These are phyloP conservation scores for Amphiprion ocellaris DNA, from an alignment of 2,113 vertebrate genomes.

Conservation along the genomic window DNA sequence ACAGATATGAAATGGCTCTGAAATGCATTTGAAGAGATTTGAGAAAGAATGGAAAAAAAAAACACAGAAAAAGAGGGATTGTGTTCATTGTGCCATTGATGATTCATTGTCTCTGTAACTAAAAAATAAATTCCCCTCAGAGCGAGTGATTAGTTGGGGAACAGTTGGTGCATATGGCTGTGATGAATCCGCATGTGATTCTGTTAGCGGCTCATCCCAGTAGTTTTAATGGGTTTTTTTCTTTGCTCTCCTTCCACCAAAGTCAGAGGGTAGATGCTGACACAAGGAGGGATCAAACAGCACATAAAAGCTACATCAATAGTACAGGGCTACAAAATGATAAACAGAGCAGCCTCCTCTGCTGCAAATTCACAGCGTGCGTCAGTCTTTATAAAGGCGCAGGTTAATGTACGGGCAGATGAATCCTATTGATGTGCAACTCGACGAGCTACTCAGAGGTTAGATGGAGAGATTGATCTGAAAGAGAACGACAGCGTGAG, in stretches of 20 bases:
- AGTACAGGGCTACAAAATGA: conserved; percentile 59
- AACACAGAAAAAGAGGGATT: not conserved
- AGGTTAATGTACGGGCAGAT: conserved; percentile 61
- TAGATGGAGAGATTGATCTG: conserved; percentile 67
- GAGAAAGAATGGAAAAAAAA: conserved; percentile 1
- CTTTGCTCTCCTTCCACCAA: conserved; percentile 37
- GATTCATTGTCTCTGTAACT: conserved; percentile 68
- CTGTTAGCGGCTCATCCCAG: conserved; percentile 53
- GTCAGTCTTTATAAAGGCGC: conserved; percentile 42
- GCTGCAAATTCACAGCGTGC: conserved; percentile 61
- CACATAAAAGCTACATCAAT: conserved; percentile 73
- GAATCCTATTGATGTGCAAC: conserved; percentile 65
- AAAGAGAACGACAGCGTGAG: conserved; percentile 64
- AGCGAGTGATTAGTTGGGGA: conserved; percentile 66
- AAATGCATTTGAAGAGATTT: conserved; percentile 37
- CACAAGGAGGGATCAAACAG: conserved; percentile 66
- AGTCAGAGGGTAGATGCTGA: conserved; percentile 61
- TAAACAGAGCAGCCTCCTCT: conserved; percentile 50
- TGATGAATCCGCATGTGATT: conserved; percentile 61
- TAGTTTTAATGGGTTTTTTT: conserved; percentile 18
- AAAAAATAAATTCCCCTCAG: conserved; percentile 61
- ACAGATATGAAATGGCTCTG: conserved; percentile 24
- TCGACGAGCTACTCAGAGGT: conserved; percentile 37
- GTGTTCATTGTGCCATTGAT: conserved; percentile 53
- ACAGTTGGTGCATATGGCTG: conserved; percentile 71